Evolutionary conservation across 2,797 vertebrate genomes (phyloP).

Genomic region (Streptopelia turtur): DNA sequence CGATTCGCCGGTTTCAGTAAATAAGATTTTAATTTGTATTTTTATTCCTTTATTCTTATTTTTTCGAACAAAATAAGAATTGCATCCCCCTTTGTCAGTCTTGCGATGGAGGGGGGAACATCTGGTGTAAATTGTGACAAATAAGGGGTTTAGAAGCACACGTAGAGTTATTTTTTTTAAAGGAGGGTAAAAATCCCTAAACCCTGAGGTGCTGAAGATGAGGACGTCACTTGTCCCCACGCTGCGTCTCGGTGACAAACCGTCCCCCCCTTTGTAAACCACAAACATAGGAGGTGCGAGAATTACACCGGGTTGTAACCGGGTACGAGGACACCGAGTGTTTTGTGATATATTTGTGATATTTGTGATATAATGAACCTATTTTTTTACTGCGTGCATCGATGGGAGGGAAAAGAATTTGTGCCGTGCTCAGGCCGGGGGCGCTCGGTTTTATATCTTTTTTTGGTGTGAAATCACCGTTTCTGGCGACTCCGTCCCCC

Average conservation of each 20-base stretch:
- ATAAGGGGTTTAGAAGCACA: too few species aligned
- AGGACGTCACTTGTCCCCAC: too few species aligned
- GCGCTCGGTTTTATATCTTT: fast-evolving
- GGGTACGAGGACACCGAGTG: fast-evolving
- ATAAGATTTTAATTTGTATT: background rate
- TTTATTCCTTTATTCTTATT: too few species aligned
- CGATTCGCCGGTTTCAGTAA: background rate
- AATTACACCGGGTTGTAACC: background rate
- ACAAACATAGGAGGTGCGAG: fast-evolving
- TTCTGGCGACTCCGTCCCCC: too few species aligned
- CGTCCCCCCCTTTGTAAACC: background rate
- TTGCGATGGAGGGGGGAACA: background rate
- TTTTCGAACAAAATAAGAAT: background rate
- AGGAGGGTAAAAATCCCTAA: background rate
- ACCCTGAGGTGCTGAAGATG: background rate
- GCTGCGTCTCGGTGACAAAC: too few species aligned
- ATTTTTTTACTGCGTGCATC: background rate
- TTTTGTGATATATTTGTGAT: background rate
- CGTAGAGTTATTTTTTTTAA: background rate
- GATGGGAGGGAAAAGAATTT: too few species aligned
- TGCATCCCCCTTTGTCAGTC: too few species aligned
- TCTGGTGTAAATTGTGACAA: background rate
- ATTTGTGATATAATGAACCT: background rate
- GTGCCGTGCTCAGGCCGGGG: fast-evolving
- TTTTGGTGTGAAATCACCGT: background rate